A percentile compares a stretch with the other conserved stretches of the same genome.
These are phyloP conservation scores for Procavia capensis DNA, from an alignment of 2,113 vertebrate genomes.

Conservation along the genomic window DNA sequence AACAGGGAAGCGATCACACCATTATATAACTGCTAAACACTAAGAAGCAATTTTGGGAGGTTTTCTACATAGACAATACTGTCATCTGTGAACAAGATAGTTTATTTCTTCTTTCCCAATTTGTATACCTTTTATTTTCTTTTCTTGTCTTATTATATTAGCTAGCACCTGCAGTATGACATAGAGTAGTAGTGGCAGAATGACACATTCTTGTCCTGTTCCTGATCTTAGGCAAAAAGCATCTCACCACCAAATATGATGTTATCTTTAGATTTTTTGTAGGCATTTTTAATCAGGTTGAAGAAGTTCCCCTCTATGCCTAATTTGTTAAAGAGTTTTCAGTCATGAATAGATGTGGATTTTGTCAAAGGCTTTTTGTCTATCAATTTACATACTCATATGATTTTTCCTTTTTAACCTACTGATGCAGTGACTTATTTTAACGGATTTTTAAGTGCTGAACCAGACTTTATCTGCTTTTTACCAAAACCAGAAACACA, in stretches of 20 bases:
- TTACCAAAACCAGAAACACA: background rate
- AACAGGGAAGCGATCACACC: too few relatives aligned
- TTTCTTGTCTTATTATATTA: background rate
- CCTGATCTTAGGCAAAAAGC: background rate
- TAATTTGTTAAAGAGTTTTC: background rate
- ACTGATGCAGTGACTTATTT: background rate
- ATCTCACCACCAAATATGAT: background rate
- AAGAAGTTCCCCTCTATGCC: background rate
- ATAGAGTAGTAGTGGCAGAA: background rate
- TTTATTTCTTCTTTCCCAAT: background rate
- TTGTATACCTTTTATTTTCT: background rate
- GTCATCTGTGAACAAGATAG: background rate
- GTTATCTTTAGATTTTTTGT: background rate
- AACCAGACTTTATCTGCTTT: background rate
- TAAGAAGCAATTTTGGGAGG: background rate
- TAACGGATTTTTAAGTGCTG: background rate
- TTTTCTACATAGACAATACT: background rate
- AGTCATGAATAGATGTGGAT: background rate
- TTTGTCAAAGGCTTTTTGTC: constrained; percentile 7
- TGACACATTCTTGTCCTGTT: background rate
- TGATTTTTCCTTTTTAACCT: constrained; percentile 29
- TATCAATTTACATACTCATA: background rate
- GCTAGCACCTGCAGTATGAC: background rate
- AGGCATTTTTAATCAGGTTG: background rate
- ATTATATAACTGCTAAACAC: too few relatives aligned